Evolutionary conservation across 2,797 vertebrate species (phyloP).

Genomic region (Tinamus major): DNA sequence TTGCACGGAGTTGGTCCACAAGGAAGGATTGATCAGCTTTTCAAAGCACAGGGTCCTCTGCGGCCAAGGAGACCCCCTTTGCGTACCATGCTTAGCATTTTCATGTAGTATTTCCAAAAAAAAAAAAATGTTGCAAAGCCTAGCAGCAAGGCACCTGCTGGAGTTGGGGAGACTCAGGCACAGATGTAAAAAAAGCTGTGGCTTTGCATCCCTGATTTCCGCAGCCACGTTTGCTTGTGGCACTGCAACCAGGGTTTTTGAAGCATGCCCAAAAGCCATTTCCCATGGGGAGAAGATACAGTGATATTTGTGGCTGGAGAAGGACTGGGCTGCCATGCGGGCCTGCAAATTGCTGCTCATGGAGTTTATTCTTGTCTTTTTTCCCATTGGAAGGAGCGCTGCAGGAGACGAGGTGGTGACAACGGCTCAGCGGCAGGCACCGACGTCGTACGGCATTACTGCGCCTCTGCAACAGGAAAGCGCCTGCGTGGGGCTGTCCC

Average conservation of each 20-base stretch:
- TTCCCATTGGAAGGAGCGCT: constrained; percentile 24
- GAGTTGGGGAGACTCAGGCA: not conserved
- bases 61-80: not conserved
- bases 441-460: constrained; percentile 84
- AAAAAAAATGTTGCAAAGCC: not conserved
- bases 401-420: constrained; percentile 67
- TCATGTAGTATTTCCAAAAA: not conserved
- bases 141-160: not conserved
- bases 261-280: no score
- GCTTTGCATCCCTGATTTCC: not conserved
- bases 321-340: no score
- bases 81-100: not conserved
- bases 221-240: no score
- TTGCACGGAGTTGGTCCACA: rapidly evolving
- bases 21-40: not conserved
- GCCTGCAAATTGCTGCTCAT: no score
- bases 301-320: no score
- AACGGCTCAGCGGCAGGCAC: constrained; percentile 77
- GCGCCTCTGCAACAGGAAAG: constrained; percentile 82
- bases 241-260: no score
- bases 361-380: no score
- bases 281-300: no score
- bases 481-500: constrained; percentile 73
- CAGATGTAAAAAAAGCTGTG: no score
- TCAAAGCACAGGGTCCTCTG: not conserved